Percentiles rank a stretch among this genome's conserved stretches.
phyloP scores from a whole-genome alignment of 2,888 invertebrate species.

The Pterostichus niger region DNA sequence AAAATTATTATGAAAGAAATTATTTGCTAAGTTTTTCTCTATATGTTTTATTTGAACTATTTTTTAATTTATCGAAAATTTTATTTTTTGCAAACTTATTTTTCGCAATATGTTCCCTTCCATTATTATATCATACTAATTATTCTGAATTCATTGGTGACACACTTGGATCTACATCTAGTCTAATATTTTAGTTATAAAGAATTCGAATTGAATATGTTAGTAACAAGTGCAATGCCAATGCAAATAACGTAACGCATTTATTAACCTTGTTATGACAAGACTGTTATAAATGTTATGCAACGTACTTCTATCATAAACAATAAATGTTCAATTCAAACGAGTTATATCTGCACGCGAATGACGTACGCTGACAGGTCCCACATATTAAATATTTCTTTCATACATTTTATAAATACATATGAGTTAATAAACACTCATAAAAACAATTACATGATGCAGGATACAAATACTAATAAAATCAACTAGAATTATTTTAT shows the following conservation, averaged over 20 bases:
- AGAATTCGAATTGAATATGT: no score
- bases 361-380: slow-evolving; percentile 10
- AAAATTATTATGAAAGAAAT: no score
- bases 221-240: slow-evolving; percentile 40
- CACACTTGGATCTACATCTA: no score
- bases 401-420: background rate
- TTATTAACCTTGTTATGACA: slow-evolving; percentile 24
- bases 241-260: slow-evolving; percentile 9
- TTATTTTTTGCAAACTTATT: no score
- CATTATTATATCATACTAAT: no score
- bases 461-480: background rate
- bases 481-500: background rate
- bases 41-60: no score
- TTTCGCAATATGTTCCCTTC: no score
- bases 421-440: background rate
- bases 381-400: background rate
- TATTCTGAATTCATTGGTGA: no score
- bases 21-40: no score
- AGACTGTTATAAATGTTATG: slow-evolving; percentile 25
- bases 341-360: slow-evolving; percentile 32
- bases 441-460: no score
- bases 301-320: slow-evolving; percentile 30
- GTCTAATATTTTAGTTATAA: no score
- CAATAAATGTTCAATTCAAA: slow-evolving; percentile 48
- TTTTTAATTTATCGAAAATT: no score